Percentiles rank a stretch among this genome's conserved stretches.
Conservation (phyloP, 1,140 invertebrate species). For the Solenopsis invicta region DNA sequence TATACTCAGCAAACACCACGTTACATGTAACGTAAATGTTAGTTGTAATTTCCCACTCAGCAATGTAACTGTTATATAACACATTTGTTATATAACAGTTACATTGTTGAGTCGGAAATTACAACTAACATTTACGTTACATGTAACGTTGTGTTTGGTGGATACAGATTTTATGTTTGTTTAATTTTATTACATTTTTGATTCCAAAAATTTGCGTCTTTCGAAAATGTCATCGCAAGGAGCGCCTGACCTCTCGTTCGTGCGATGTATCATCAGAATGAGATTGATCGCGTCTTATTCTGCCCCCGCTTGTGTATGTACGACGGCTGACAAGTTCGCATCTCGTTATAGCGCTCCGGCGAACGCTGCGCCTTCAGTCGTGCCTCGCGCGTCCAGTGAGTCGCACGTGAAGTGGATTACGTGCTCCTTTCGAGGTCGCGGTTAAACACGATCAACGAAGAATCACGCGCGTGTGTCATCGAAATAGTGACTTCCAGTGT, state of each 20-base stretch:
- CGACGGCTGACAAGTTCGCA: slow-evolving; percentile 47
- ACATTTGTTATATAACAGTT: no score
- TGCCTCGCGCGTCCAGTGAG: slow-evolving; percentile 54
- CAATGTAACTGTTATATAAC: no score
- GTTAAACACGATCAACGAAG: background rate
- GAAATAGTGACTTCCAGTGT: background rate
- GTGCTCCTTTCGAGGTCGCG: background rate
- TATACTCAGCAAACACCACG: no score
- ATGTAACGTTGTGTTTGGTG: no score
- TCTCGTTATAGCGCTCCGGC: slow-evolving; percentile 47
- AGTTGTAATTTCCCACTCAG: no score
- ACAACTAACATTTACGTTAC: no score
- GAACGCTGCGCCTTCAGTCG: slow-evolving; percentile 42
- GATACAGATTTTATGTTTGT: background rate
- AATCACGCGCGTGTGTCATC: slow-evolving; percentile 7
- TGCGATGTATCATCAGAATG: background rate
- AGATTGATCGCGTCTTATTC: background rate
- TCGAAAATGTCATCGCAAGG: background rate
- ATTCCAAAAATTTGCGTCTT: background rate
- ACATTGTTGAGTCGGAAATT: no score
- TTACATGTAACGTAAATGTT: no score
- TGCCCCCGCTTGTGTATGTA: background rate
- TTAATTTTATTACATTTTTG: background rate
- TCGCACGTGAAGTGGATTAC: slow-evolving; percentile 25
- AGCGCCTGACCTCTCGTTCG: background rate